Evolutionary conservation across 2,113 vertebrate species (phyloP).

Genomic region (Phalacrocorax carbo): DNA sequence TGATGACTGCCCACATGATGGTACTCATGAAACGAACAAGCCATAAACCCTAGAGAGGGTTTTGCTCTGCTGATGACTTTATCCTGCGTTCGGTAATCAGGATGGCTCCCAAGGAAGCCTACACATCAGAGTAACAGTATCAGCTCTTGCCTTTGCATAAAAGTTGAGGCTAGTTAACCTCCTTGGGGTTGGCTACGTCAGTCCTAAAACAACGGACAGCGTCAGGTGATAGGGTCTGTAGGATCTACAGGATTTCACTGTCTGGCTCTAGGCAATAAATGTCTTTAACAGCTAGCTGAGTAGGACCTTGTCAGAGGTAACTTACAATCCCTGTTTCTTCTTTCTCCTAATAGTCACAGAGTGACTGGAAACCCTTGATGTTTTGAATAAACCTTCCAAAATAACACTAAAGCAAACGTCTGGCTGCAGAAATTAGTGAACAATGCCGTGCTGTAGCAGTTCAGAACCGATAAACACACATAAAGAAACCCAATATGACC

Average conservation of each 20-base stretch:
- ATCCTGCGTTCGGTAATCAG: fast-evolving
- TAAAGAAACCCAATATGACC: fast-evolving
- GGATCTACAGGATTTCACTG: background rate
- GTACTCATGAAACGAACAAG: fast-evolving
- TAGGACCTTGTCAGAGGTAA: background rate
- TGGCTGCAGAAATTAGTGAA: background rate
- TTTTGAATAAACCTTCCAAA: background rate
- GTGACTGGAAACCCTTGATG: background rate
- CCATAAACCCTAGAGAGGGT: fast-evolving
- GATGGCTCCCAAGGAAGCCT: background rate
- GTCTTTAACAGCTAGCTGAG: background rate
- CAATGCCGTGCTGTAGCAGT: fast-evolving
- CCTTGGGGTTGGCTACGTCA: background rate
- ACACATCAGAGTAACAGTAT: fast-evolving
- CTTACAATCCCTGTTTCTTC: fast-evolving
- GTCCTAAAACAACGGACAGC: fast-evolving
- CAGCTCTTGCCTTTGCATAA: background rate
- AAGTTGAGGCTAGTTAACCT: background rate
- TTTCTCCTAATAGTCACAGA: background rate
- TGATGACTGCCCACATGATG: background rate
- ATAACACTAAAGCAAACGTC: background rate
- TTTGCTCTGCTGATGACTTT: background rate
- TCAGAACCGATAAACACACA: background rate
- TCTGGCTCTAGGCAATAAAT: background rate
- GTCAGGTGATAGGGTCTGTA: fast-evolving